A percentile compares a stretch with the other conserved stretches of the same genome.
Conservation (phyloP, 2,888 invertebrate genomes). For the Glyphotaelius pellucidus region DNA sequence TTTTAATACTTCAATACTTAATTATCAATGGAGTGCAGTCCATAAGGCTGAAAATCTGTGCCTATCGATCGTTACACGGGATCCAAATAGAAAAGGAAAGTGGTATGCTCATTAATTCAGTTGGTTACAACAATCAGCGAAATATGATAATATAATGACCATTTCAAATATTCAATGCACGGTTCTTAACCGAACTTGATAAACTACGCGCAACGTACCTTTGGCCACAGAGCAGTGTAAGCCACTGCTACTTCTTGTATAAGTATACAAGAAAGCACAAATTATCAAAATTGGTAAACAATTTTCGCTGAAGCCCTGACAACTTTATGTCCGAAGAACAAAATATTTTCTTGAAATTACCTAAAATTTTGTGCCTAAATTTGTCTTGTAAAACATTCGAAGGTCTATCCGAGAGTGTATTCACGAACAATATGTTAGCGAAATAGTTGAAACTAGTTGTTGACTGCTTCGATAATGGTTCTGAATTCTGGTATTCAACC, state of each 20-base stretch:
- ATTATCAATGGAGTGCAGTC: too few relatives aligned
- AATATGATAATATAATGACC: too few relatives aligned
- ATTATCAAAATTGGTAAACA: background rate
- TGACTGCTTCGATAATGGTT: slow-evolving; percentile 11
- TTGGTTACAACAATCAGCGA: too few relatives aligned
- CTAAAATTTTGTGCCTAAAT: background rate
- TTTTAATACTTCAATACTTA: background rate
- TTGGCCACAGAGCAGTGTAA: too few relatives aligned
- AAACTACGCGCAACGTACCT: too few relatives aligned
- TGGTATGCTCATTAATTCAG: too few relatives aligned
- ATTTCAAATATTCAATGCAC: too few relatives aligned
- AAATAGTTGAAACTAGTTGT: slow-evolving; percentile 3
- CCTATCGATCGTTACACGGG: too few relatives aligned
- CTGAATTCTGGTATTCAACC: slow-evolving; percentile 38
- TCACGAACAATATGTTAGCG: background rate
- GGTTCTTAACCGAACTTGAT: too few relatives aligned
- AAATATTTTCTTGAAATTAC: background rate
- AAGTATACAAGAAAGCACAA: background rate
- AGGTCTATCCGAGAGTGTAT: background rate
- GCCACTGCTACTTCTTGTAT: background rate
- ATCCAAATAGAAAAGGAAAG: too few relatives aligned
- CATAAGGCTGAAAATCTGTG: too few relatives aligned
- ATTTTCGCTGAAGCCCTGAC: background rate
- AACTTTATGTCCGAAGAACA: background rate
- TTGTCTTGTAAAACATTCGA: background rate